Evolutionary conservation across 2,113 vertebrate species (phyloP).

Genomic region (Chitala chitala): DNA sequence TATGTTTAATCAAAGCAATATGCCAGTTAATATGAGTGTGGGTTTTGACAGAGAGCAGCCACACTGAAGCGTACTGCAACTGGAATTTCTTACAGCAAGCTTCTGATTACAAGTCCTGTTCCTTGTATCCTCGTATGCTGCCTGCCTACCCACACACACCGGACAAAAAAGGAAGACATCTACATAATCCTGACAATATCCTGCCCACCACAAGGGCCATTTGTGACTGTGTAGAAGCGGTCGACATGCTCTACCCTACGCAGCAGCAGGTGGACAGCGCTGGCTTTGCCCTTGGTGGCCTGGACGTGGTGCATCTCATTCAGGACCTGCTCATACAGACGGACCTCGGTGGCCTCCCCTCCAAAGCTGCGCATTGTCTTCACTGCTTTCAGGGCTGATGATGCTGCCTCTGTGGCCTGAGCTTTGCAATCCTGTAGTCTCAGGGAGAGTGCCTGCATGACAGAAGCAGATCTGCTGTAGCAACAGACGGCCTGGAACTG

Average conservation of each 20-base stretch:
- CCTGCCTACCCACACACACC: too few relatives aligned
- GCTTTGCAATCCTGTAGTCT: conserved; percentile 70
- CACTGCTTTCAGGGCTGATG: conserved; percentile 59
- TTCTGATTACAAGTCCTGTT: too few relatives aligned
- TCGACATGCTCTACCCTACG: conserved; percentile 69
- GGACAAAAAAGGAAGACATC: too few relatives aligned
- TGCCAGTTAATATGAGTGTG: too few relatives aligned
- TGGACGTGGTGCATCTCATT: conserved; percentile 47
- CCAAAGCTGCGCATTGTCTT: conserved; percentile 70
- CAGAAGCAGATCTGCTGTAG: not conserved
- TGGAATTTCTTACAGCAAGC: too few relatives aligned
- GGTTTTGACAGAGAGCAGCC: too few relatives aligned
- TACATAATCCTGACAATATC: too few relatives aligned
- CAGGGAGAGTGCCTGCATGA: conserved; percentile 50
- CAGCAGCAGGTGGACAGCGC: conserved; percentile 38
- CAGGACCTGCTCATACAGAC: conserved; percentile 58
- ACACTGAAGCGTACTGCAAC: too few relatives aligned
- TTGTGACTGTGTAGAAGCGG: too few relatives aligned
- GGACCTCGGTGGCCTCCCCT: conserved; percentile 59
- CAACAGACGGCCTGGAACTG: not conserved
- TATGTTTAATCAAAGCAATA: too few relatives aligned
- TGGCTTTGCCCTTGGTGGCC: conserved; percentile 47
- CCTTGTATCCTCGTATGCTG: too few relatives aligned
- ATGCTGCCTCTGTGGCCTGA: conserved; percentile 54
- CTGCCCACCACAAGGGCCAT: too few relatives aligned